phyloP scores from a whole-genome alignment of 2,888 invertebrate species.

The Ctena decussata region DNA sequence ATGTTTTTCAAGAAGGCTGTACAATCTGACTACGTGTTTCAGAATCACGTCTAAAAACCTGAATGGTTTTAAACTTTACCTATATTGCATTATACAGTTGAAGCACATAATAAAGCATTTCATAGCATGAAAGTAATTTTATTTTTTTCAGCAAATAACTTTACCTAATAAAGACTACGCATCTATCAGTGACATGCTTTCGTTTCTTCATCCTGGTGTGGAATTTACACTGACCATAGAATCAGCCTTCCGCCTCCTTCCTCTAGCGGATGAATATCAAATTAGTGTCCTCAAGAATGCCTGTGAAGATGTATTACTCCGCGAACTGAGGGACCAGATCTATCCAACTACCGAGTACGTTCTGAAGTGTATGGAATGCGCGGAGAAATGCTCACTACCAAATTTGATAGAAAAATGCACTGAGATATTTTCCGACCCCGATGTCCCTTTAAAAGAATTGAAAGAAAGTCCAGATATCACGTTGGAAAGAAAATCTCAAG shows the following conservation, averaged over 20 bases:
- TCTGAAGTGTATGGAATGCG: constrained; percentile 49
- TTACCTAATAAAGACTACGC: constrained; percentile 63
- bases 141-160: constrained; percentile 38
- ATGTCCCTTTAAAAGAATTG: constrained; percentile 36
- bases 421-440: constrained; percentile 29
- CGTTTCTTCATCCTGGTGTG: constrained; percentile 66
- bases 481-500: constrained; percentile 53
- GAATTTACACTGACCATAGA: constrained; percentile 54
- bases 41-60: no score
- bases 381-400: constrained; percentile 54
- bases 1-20: no score
- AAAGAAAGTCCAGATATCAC: constrained; percentile 48
- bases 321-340: constrained; percentile 26
- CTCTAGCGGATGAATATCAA: constrained; percentile 71
- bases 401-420: constrained; percentile 34
- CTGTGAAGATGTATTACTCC: constrained; percentile 64
- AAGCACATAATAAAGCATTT: no score
- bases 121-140: no score
- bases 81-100: no score
- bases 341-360: constrained; percentile 56
- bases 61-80: no score
- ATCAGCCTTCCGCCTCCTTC: constrained; percentile 58
- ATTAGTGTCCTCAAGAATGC: constrained; percentile 63
- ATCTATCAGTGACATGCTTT: constrained; percentile 62
- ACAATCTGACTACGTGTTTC: no score